Percentiles rank a stretch among this genome's conserved stretches.
phyloP scores from a whole-genome alignment of 2,888 invertebrate species.

The Agapostemon virescens region DNA sequence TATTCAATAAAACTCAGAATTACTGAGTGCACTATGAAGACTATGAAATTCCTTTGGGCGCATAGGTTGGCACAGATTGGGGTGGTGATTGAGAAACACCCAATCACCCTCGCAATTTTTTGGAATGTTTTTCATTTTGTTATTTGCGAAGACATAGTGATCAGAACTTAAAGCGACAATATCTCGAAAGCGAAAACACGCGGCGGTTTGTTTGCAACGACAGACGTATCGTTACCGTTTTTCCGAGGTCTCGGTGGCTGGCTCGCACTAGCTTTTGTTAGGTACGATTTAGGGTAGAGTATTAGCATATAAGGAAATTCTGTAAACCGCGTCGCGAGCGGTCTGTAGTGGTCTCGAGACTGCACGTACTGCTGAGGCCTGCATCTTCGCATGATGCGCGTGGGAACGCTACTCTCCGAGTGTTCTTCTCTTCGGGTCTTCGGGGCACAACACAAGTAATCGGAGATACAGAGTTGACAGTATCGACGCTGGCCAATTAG shows the following conservation, averaged over 20 bases:
- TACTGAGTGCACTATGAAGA: no score
- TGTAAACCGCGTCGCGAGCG: conserved; percentile 7
- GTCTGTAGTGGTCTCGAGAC: conserved; percentile 8
- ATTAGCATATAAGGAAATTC: conserved; percentile 6
- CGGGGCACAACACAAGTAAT: not conserved
- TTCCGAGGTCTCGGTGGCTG: not conserved
- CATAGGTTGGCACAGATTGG: no score
- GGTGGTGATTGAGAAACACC: no score
- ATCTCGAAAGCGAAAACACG: no score
- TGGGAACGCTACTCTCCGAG: not conserved
- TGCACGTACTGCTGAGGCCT: conserved; percentile 13
- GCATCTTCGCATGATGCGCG: conserved; percentile 1
- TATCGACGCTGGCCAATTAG: conserved; percentile 1
- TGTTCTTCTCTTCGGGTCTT: not conserved
- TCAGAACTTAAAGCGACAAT: no score
- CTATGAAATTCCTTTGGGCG: no score
- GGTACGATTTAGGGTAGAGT: not conserved
- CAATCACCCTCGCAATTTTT: no score
- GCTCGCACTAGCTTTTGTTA: not conserved
- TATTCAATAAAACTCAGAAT: no score
- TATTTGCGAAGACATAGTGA: no score
- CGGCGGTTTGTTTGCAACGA: no score
- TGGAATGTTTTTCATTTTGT: no score
- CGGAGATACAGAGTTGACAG: not conserved
- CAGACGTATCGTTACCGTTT: not conserved